These are phyloP conservation scores for Gisinianus flammeolus DNA, from an alignment of 2,888 invertebrate species.

Conservation along the genomic window DNA sequence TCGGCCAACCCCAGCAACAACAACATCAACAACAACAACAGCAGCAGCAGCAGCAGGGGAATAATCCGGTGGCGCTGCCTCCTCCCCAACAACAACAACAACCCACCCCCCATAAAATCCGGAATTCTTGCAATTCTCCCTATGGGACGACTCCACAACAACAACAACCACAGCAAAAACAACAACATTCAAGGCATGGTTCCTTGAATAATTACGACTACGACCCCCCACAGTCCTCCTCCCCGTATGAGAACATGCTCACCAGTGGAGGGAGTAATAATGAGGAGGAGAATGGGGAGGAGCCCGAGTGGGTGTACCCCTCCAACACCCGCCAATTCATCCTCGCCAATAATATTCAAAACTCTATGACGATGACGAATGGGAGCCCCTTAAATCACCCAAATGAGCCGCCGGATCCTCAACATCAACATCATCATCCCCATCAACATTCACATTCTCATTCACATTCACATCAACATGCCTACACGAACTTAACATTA, in stretches of 20 bases:
- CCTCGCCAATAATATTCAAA: conserved; percentile 22
- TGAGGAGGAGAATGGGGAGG: conserved; percentile 33
- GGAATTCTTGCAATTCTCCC: conserved; percentile 23
- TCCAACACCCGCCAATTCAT: conserved; percentile 32
- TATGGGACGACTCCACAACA: conserved; percentile 15
- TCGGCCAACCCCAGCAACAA: neutral
- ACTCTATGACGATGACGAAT: neutral
- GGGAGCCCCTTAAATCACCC: neutral
- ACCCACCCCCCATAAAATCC: no score
- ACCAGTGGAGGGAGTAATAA: neutral
- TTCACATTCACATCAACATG: neutral
- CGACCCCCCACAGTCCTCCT: neutral
- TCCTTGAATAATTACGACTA: conserved; percentile 34
- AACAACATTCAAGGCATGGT: conserved; percentile 8
- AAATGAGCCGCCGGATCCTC: neutral
- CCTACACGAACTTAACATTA: neutral
- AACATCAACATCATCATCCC: conserved; percentile 40
- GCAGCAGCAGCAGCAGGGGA: neutral
- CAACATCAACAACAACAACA: neutral
- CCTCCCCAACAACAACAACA: conserved; percentile 17
- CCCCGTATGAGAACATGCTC: neutral
- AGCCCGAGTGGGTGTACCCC: conserved; percentile 46
- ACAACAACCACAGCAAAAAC: no score
- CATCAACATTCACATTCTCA: conserved; percentile 10
- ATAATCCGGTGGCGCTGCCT: neutral